Evolutionary conservation across 1,140 invertebrate species (phyloP), one percentile per base, ranked within the genome.

Genomic region (Drosophila quadrilineata): DNA sequence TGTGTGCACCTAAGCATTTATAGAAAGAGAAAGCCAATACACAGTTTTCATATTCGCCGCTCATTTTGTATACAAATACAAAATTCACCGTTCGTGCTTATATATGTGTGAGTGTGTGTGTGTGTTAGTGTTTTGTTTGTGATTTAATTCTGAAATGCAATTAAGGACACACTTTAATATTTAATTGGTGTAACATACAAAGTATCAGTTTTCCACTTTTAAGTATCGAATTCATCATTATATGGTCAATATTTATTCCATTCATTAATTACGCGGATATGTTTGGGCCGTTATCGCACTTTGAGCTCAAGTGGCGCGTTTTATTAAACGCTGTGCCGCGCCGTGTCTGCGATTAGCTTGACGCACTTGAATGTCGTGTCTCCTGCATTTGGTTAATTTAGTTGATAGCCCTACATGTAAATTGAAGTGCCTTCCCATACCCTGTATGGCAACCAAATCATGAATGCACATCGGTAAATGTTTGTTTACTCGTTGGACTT

Each of bases 261-360:
- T 45, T 52, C 49, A 56, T 63, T 82, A 73, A 73, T 73, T 70
- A 71, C 46, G 21, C 43, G 59, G 17, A 58, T 62, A 76, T 72
- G 54, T 49, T 64, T 45, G 24, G 14, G 31, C 36, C 41, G 46
- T 40, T 71, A 65, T 56, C 53, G 56, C 19, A 71, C 53, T 53
- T 63, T 65, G 45, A 43, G 69, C 56, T 52, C 40, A 63, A 84
- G 77, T 82, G 77, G 73, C 77, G 79, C 77, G 77, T 73, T 82
- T 80, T 31, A 63, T 67, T 63, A 64, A 64, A 63, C 48, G 41
- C 12, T 64, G 35, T 31, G 46, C 65, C 59, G 56, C 49, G 41
- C 40, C 45, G 63, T 19, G 22, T 26, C 35, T 0, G n/a, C 46
- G 46, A 66, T 71, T 64, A 52, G 59, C 36, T 45, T 75, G 53